phyloP scores from a whole-genome alignment of 2,797 vertebrate species.

The Martes flavigula region DNA sequence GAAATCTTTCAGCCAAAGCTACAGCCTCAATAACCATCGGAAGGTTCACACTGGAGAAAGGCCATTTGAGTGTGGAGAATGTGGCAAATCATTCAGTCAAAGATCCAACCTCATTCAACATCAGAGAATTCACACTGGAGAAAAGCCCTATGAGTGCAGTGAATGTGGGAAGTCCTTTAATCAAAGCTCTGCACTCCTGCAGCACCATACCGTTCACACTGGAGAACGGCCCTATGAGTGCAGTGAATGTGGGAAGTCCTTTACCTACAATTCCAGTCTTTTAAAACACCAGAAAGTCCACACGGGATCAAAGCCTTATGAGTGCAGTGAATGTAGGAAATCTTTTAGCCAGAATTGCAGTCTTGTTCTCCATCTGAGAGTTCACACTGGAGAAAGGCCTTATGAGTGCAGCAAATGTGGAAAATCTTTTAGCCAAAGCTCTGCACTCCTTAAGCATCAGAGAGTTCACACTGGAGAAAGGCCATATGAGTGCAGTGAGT shows the following conservation, averaged over 20 bases:
- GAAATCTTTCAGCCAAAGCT: background rate
- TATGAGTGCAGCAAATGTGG: background rate
- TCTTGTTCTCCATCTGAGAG: background rate
- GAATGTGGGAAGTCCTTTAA: background rate
- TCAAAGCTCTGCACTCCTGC: background rate
- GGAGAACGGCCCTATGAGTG: background rate
- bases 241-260: background rate
- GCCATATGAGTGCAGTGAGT: background rate
- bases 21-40: background rate
- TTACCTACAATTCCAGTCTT: background rate
- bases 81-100: background rate
- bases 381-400: background rate
- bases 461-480: background rate
- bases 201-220: background rate
- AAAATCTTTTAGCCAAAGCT: background rate
- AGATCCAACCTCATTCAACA: background rate
- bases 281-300: background rate
- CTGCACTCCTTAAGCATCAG: background rate
- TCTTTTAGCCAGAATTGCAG: background rate
- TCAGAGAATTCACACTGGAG: background rate
- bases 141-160: background rate
- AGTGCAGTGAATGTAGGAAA: background rate
- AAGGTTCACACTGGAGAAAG: background rate
- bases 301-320: background rate
- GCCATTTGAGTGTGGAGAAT: background rate